phyloP scores from a whole-genome alignment of 2,888 invertebrate genomes.

The Agonopterix alstromeriana region DNA sequence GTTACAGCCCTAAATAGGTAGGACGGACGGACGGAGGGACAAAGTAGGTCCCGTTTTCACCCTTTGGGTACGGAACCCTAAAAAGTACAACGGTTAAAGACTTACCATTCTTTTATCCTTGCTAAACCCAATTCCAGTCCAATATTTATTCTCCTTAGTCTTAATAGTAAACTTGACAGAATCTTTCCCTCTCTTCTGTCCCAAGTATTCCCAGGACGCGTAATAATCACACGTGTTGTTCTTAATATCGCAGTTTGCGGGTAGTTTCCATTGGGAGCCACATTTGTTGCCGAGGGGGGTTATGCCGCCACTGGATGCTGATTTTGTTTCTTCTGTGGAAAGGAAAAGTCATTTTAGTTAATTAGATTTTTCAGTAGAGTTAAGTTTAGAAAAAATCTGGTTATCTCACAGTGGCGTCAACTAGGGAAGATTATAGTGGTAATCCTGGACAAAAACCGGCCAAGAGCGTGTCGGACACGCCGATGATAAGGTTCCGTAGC shows the following conservation, averaged over 20 bases:
- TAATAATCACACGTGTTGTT: slow-evolving; percentile 85
- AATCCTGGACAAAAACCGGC: too few relatives aligned
- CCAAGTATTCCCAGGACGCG: slow-evolving; percentile 87
- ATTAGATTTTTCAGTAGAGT: too few relatives aligned
- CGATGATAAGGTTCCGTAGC: too few relatives aligned
- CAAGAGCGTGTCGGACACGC: too few relatives aligned
- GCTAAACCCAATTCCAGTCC: slow-evolving; percentile 95
- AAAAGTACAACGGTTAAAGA: not conserved
- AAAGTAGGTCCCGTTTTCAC: too few relatives aligned
- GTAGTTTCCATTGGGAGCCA: slow-evolving; percentile 87
- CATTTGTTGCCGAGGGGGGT: slow-evolving; percentile 74
- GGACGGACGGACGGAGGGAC: too few relatives aligned
- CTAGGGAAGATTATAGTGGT: too few relatives aligned
- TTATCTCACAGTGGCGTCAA: too few relatives aligned
- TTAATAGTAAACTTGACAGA: slow-evolving; percentile 87
- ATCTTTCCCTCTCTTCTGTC: slow-evolving; percentile 79
- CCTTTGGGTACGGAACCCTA: too few relatives aligned
- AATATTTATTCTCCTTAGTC: slow-evolving; percentile 85
- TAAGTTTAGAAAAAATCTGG: too few relatives aligned
- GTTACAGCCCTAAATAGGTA: too few relatives aligned
- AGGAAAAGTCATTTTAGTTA: not conserved
- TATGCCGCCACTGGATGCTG: slow-evolving; percentile 51
- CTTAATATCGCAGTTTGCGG: slow-evolving; percentile 80
- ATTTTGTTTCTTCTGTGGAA: slow-evolving; percentile 64
- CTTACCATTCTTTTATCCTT: slow-evolving; percentile 88